A percentile compares a stretch with the other conserved stretches of the same genome.
Evolutionary conservation across 2,888 invertebrate genomes (phyloP).

Genomic region (Cryptocheilus praepositus): DNA sequence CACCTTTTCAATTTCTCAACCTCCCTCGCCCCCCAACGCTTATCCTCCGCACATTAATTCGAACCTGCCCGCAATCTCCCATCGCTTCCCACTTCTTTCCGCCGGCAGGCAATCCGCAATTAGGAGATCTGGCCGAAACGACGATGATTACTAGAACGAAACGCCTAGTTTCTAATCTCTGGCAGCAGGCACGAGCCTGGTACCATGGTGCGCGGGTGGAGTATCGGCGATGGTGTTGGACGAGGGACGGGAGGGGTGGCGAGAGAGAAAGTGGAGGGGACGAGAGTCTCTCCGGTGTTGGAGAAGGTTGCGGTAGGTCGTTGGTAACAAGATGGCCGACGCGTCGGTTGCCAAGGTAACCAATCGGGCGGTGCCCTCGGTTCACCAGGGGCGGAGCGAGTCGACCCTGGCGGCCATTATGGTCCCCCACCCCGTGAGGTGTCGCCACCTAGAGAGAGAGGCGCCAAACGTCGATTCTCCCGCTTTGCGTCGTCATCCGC

Average conservation of each 20-base stretch:
- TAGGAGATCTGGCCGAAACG: not conserved
- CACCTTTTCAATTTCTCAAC: too few relatives aligned
- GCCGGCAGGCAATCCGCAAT: not conserved
- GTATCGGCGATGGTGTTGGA: too few relatives aligned
- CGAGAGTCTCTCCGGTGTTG: constrained; percentile 28
- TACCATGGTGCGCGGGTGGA: constrained; percentile 10
- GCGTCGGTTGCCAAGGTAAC: constrained; percentile 62
- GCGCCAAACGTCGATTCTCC: constrained; percentile 13
- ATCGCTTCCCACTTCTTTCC: not conserved
- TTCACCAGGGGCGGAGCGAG: constrained; percentile 60
- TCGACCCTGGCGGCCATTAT: constrained; percentile 64
- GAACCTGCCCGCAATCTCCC: too few relatives aligned
- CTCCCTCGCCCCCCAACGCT: too few relatives aligned
- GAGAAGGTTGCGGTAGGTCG: constrained; percentile 69
- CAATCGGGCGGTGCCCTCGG: constrained; percentile 48
- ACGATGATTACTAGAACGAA: constrained; percentile 25
- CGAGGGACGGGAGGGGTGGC: not conserved
- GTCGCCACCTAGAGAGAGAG: constrained; percentile 61
- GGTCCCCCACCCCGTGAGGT: constrained; percentile 58
- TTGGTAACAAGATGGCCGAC: constrained; percentile 65
- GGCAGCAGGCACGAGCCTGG: constrained; percentile 21
- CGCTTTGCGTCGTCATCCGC: constrained; percentile 18
- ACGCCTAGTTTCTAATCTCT: constrained; percentile 26
- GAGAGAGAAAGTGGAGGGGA: constrained; percentile 9
- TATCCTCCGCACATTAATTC: too few relatives aligned